Conservation (phyloP, 2,113 vertebrate genomes). For the Syngnathoides biaculeatus region DNA sequence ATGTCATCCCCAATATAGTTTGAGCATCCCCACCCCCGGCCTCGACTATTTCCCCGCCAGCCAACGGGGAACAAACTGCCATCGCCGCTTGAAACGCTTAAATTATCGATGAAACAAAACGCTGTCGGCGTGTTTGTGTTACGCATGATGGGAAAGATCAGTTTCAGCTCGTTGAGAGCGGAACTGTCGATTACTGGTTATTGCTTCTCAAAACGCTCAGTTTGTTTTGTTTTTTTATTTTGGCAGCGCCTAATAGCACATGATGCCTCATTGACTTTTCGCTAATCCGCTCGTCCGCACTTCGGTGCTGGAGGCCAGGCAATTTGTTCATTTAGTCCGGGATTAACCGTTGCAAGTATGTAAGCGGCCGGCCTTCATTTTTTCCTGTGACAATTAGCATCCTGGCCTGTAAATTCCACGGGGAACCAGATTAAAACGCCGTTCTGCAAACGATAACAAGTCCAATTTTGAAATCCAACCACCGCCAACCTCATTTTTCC, state of each 20-base stretch:
- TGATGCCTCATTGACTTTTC: constrained; percentile 51
- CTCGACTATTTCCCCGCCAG: constrained; percentile 23
- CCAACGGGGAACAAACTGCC: constrained; percentile 14
- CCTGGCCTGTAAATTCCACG: constrained; percentile 12
- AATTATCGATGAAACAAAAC: constrained; percentile 9
- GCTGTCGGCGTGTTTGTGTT: neutral
- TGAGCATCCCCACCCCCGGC: constrained; percentile 24
- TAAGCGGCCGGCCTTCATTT: constrained; percentile 8
- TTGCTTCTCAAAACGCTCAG: constrained; percentile 46
- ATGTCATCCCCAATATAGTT: constrained; percentile 47
- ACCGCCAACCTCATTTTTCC: neutral
- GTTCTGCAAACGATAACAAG: too few species aligned
- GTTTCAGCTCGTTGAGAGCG: constrained; percentile 30
- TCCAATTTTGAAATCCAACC: too few species aligned
- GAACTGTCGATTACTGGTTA: constrained; percentile 38
- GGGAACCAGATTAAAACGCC: neutral
- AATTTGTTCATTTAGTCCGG: constrained; percentile 43
- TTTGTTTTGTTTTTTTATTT: constrained; percentile 33
- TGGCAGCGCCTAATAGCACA: constrained; percentile 37
- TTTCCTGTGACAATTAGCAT: constrained; percentile 18
- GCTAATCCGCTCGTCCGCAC: constrained; percentile 49
- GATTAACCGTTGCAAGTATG: constrained; percentile 29
- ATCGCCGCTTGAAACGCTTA: neutral
- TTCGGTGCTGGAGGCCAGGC: constrained; percentile 30
- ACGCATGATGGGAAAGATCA: constrained; percentile 9